phyloP scores from a whole-genome alignment of 1,140 invertebrate genomes.

The Zaprionus ghesquierei region DNA sequence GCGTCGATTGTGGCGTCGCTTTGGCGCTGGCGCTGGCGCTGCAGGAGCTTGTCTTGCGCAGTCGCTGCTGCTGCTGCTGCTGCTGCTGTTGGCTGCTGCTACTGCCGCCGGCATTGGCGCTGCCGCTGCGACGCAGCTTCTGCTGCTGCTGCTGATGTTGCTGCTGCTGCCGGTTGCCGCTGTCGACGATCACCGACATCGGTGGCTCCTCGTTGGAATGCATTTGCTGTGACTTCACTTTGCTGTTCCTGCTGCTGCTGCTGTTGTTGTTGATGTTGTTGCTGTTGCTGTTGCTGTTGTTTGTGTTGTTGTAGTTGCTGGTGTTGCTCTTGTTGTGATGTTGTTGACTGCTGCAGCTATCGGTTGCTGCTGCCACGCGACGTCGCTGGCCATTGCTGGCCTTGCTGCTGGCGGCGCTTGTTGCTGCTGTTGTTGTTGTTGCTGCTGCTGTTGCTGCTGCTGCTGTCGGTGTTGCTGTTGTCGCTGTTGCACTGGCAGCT shows the following conservation, averaged over 20 bases:
- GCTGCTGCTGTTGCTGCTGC: slow-evolving; percentile 20
- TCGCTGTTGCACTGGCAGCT: slow-evolving; percentile 38
- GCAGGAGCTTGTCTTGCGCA: slow-evolving; percentile 75
- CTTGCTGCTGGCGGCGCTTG: slow-evolving; percentile 23
- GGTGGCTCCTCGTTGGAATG: slow-evolving; percentile 76
- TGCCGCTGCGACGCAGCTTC: slow-evolving; percentile 43
- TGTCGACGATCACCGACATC: slow-evolving; percentile 69
- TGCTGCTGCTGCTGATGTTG: slow-evolving; percentile 35
- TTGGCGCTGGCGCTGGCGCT: slow-evolving; percentile 56
- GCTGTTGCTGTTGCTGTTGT: slow-evolving; percentile 33
- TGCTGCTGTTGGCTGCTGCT: slow-evolving; percentile 28
- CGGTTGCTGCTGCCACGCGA: slow-evolving; percentile 60
- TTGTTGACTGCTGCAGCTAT: slow-evolving; percentile 40
- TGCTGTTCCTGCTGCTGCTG: slow-evolving; percentile 31
- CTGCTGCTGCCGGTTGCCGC: slow-evolving; percentile 30
- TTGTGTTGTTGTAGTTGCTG: slow-evolving; percentile 10
- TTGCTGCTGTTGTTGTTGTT: slow-evolving; percentile 12
- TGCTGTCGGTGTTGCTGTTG: not conserved
- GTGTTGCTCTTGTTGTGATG: slow-evolving; percentile 11
- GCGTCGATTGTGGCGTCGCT: slow-evolving; percentile 35
- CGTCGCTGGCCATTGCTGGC: slow-evolving; percentile 67
- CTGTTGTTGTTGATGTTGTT: slow-evolving; percentile 29
- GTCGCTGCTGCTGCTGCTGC: slow-evolving; percentile 39
- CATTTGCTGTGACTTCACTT: slow-evolving; percentile 54
- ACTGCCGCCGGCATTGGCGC: slow-evolving; percentile 15